phyloP scores from a whole-genome alignment of 2,888 invertebrate genomes.

The Drosophila nigricruria region DNA sequence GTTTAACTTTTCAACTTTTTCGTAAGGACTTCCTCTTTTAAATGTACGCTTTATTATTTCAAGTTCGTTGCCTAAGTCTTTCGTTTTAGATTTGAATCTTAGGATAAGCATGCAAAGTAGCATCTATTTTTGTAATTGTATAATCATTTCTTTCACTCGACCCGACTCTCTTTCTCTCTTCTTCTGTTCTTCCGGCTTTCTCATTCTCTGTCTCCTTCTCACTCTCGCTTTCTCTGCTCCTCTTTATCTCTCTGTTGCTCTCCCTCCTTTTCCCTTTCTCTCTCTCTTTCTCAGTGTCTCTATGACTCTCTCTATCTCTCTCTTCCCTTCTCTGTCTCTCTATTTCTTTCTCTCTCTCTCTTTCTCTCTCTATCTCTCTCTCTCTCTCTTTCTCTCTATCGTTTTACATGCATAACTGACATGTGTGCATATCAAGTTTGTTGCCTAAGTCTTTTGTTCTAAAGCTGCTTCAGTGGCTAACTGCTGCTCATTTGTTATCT shows the following conservation, averaged over 20 bases:
- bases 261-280: not conserved
- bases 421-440: not conserved
- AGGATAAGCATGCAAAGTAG: not conserved
- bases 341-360: not conserved
- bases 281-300: not conserved
- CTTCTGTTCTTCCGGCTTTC: not conserved
- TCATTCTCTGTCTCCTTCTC: not conserved
- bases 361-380: slow-evolving; percentile 1
- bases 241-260: not conserved
- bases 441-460: slow-evolving; percentile 35
- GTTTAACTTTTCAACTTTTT: not conserved
- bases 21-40: not conserved
- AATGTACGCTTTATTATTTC: not conserved
- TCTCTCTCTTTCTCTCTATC: not conserved
- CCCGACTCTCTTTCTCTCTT: not conserved
- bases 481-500: not conserved
- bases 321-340: not conserved
- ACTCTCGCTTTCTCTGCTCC: not conserved
- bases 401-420: too few species aligned
- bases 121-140: not conserved
- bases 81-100: not conserved
- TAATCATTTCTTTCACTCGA: not conserved
- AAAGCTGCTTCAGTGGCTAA: not conserved
- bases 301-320: not conserved
- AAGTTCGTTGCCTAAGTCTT: slow-evolving; percentile 49